Conservation (phyloP, 2,797 vertebrate genomes). For the Pyrocephalus nanus region DNA sequence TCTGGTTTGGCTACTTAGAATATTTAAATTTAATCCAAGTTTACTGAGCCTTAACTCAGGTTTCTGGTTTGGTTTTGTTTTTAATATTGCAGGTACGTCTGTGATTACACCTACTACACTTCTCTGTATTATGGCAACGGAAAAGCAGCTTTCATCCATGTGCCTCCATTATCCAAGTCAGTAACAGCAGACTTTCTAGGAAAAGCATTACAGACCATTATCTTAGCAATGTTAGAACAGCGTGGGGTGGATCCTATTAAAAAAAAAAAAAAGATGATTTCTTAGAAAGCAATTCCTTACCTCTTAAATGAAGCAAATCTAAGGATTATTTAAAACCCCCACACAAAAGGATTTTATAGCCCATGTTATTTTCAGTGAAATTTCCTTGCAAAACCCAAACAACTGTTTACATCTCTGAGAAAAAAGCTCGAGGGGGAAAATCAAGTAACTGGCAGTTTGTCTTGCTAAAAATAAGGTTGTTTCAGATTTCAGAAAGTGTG, state of each 20-base stretch:
- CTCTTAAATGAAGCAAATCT: background rate
- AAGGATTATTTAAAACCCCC: background rate
- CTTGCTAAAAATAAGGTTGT: background rate
- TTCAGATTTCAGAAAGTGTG: background rate
- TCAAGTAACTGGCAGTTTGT: background rate
- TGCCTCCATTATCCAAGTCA: conserved; percentile 73
- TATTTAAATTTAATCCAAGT: background rate
- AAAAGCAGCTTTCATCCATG: conserved; percentile 80
- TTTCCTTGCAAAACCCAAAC: background rate
- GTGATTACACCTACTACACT: conserved; percentile 84
- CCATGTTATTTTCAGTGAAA: background rate
- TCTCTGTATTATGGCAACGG: conserved; percentile 79
- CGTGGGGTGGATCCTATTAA: background rate
- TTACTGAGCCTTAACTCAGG: background rate
- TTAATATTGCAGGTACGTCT: conserved; percentile 78
- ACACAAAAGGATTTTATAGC: background rate
- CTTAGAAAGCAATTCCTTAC: background rate
- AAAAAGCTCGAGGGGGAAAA: background rate
- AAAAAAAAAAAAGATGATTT: background rate
- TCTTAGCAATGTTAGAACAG: conserved; percentile 65
- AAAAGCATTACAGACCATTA: conserved; percentile 75
- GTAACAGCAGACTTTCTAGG: conserved; percentile 75
- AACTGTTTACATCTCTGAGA: background rate
- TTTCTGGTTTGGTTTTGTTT: background rate
- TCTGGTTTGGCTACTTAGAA: conserved; percentile 21